These are phyloP conservation scores for Cephus cinctus DNA, from an alignment of 1,140 invertebrate species.

Conservation along the genomic window DNA sequence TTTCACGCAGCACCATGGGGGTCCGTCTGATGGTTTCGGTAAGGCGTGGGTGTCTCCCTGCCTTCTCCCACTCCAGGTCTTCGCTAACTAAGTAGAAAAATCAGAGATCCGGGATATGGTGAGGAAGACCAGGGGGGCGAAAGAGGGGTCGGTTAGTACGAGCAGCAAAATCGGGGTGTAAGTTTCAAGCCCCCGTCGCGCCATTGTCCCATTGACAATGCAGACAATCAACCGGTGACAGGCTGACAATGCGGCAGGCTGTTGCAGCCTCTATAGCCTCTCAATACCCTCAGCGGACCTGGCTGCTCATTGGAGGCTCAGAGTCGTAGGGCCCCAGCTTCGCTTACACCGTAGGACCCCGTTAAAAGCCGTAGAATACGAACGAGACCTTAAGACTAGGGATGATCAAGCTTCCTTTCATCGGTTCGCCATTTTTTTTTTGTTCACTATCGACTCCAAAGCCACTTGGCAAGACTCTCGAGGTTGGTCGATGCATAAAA, in stretches of 20 bases:
- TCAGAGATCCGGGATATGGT: background rate
- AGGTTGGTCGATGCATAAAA: too few species aligned
- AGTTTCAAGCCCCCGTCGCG: constrained; percentile 41
- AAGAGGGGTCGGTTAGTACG: background rate
- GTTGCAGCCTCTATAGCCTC: constrained; percentile 23
- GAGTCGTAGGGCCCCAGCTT: background rate
- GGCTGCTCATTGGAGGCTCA: constrained; percentile 7
- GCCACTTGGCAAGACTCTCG: too few species aligned
- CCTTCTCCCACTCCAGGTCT: background rate
- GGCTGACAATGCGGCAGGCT: constrained; percentile 31
- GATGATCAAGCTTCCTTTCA: too few species aligned
- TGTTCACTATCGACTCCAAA: too few species aligned
- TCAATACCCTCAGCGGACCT: constrained; percentile 16
- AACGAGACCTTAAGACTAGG: too few species aligned
- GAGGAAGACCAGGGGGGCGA: background rate
- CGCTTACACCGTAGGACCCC: too few species aligned
- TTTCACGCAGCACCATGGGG: background rate
- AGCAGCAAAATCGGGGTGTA: constrained; percentile 31
- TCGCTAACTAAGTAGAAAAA: constrained; percentile 11
- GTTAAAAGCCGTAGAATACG: too few species aligned
- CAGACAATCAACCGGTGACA: constrained; percentile 45
- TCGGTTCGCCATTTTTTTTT: too few species aligned
- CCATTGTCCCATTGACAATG: constrained; percentile 40
- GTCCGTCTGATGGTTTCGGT: constrained; percentile 14
- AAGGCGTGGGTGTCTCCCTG: constrained; percentile 7